phyloP scores from a whole-genome alignment of 2,113 vertebrate genomes.

The Oceanites oceanicus region DNA sequence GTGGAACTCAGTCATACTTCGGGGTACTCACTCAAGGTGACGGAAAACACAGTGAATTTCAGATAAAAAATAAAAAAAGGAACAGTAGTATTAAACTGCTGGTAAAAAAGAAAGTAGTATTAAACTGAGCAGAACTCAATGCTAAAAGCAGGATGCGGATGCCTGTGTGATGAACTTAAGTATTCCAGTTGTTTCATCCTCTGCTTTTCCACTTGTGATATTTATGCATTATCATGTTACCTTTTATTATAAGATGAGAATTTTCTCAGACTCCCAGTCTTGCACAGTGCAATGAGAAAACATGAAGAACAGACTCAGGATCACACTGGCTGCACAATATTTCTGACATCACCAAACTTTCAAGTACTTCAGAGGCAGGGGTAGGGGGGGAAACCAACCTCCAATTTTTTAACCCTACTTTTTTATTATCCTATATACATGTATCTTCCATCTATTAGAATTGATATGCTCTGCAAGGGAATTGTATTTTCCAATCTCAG shows the following conservation, averaged over 20 bases:
- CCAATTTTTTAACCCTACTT: background rate
- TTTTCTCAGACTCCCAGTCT: background rate
- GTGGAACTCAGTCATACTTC: background rate
- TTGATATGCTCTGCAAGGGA: background rate
- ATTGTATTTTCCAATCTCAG: constrained; percentile 20
- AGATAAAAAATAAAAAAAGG: background rate
- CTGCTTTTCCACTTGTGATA: background rate
- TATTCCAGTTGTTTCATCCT: background rate
- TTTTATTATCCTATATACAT: background rate
- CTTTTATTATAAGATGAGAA: background rate
- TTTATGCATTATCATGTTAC: background rate
- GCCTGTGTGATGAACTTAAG: background rate
- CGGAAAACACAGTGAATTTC: background rate
- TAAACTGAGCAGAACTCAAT: background rate
- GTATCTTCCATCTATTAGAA: background rate
- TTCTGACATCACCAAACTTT: background rate
- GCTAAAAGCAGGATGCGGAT: background rate
- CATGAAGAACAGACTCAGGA: background rate
- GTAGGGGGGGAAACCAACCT: background rate
- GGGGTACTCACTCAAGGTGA: background rate
- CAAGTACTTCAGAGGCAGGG: background rate
- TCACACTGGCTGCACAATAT: background rate
- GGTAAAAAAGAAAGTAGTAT: background rate
- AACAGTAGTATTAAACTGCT: background rate
- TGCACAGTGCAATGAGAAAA: background rate